Evolutionary conservation across 2,888 invertebrate genomes (phyloP).

Genomic region (Drosophila aldrichi): DNA sequence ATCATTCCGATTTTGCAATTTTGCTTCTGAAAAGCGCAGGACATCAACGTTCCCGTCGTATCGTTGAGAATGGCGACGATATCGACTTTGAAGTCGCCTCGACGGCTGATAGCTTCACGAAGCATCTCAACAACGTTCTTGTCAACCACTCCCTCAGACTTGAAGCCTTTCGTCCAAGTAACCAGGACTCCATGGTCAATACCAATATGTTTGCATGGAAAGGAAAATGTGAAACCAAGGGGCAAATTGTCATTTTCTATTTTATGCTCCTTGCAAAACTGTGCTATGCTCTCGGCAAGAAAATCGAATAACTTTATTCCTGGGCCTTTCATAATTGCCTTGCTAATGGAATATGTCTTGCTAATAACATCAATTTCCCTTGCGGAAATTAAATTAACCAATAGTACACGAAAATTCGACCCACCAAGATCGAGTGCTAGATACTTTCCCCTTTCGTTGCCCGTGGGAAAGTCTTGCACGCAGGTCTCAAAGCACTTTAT

Average conservation of each 20-base stretch:
- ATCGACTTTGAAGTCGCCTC: slow-evolving; percentile 92
- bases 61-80: slow-evolving; percentile 96
- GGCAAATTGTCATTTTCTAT: slow-evolving; percentile 89
- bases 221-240: slow-evolving; percentile 98
- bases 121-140: slow-evolving; percentile 95
- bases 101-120: slow-evolving; percentile 92
- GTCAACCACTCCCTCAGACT: slow-evolving; percentile 94
- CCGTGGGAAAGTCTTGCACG: slow-evolving; percentile 96
- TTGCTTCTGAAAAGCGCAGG: slow-evolving; percentile 92
- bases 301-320: slow-evolving; percentile 95
- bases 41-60: slow-evolving; percentile 96
- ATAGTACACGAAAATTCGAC: slow-evolving; percentile 97
- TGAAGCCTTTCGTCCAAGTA: slow-evolving; percentile 98
- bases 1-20: slow-evolving; percentile 90
- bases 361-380: slow-evolving; percentile 94
- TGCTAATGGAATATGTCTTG: slow-evolving; percentile 96
- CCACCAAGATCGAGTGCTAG: slow-evolving; percentile 98
- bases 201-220: slow-evolving; percentile 93
- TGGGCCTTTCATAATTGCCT: slow-evolving; percentile 94
- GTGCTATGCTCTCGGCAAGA: slow-evolving; percentile 95
- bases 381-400: slow-evolving; percentile 91
- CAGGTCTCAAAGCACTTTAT: slow-evolving; percentile 98
- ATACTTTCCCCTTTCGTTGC: slow-evolving; percentile 96
- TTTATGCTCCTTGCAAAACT: slow-evolving; percentile 93
- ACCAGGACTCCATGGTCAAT: slow-evolving; percentile 93